Conservation (phyloP, 53 echinoderm and acorn worm genomes). For the Temnopleurus reevesii region DNA sequence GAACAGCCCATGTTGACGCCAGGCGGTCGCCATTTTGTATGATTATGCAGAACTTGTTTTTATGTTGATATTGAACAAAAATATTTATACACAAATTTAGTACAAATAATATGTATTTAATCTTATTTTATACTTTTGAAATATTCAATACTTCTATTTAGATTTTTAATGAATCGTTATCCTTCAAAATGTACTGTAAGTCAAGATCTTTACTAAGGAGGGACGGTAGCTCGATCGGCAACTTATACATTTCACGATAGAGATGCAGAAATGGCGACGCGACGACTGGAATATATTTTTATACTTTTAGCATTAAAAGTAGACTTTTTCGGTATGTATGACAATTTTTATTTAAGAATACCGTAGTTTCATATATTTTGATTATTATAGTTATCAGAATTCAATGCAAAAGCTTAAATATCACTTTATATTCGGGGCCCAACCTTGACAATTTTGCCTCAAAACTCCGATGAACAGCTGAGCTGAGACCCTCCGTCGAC, state of each 20-base stretch:
- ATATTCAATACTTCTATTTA: not conserved
- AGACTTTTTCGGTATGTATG: constrained; percentile 68
- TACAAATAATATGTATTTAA: not conserved
- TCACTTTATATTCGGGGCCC: too few relatives aligned
- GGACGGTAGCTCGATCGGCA: not conserved
- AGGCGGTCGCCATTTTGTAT: constrained; percentile 36
- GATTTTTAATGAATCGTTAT: not conserved
- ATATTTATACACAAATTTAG: not conserved
- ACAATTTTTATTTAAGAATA: not conserved
- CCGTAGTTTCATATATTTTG: constrained; percentile 3
- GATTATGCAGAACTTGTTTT: not conserved
- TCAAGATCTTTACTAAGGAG: not conserved
- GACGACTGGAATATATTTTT: constrained; percentile 62
- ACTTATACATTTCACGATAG: constrained; percentile 36
- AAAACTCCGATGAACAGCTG: too few relatives aligned
- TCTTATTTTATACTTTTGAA: not conserved
- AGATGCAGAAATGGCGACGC: constrained; percentile 72
- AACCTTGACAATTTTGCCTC: too few relatives aligned
- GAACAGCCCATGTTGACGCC: constrained; percentile 47
- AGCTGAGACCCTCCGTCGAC: too few relatives aligned
- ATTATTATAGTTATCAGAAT: too few relatives aligned
- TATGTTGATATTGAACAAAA: not conserved
- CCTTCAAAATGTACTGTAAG: not conserved
- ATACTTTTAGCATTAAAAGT: constrained; percentile 59
- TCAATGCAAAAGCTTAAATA: too few relatives aligned